Evolutionary conservation across 35 echinoderm and acorn worm genomes (phyloP), one percentile per base, ranked within the genome.

Genomic region (Stichopus chloronotus): DNA sequence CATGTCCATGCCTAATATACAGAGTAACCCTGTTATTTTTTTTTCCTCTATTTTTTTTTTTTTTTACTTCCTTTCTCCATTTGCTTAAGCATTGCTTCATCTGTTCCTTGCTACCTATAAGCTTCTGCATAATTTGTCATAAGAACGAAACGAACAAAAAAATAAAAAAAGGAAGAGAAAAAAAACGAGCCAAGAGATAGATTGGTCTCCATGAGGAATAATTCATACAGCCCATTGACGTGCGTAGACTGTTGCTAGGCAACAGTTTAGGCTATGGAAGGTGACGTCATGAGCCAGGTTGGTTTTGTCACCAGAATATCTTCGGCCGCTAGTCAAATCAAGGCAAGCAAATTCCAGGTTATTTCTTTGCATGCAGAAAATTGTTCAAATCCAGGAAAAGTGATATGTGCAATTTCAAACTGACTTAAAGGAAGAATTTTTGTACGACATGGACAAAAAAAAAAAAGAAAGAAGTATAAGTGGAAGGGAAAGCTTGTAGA

Each of bases 131-230:
- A 89, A 89, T 89, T 89, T 89, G 59, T 72, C 65, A 72, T 89
- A 89, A 89, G 87, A 89, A 89, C 60, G 65, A 74, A 74, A 89
- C 56, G 87, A 60, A 89, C 22, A 89, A 89, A 88, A 89, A 83
- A 83, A 83, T 53, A 83, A 65, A 65, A 65, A 88, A 56, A 52
- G 58, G 24, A 24, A 24, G 25, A 89, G 71, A 89, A 89, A 89
- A 89, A 89, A 63, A 63, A 59, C 87, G 61, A 89, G 87, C 25
- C 52, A 63, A 89, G 87, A 89, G 87, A 89, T 72, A 72, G 87
- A 89, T 89, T 89, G 87, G 87, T 89, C 87, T 89, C 87, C 87
- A 89, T 72, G 87, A 89, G 87, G 87, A 89, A 89, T 89, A 89
- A 89, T 89, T 89, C 87, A 89, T 89, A 89, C 87, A 89, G 23